phyloP scores from a whole-genome alignment of 2,113 vertebrate species.

The Podarcis cretensis region DNA sequence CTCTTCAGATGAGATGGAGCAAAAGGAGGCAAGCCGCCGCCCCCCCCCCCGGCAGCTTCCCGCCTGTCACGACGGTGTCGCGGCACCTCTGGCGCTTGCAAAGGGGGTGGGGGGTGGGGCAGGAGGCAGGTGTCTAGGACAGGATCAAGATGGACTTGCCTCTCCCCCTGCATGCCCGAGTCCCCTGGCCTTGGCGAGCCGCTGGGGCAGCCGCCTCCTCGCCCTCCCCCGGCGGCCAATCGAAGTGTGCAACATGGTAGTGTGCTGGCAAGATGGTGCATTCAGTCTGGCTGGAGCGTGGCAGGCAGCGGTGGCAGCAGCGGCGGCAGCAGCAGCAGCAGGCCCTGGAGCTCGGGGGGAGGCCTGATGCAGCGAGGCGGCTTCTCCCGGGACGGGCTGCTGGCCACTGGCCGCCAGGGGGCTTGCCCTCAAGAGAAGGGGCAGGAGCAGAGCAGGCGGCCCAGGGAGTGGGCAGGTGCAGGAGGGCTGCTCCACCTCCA shows the following conservation, averaged over 20 bases:
- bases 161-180: slow-evolving; percentile 15
- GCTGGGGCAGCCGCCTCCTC: neutral
- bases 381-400: slow-evolving; percentile 1
- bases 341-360: slow-evolving; percentile 52
- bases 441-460: neutral
- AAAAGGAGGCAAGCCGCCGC: neutral
- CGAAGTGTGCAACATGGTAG: neutral
- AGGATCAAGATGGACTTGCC: neutral
- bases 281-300: slow-evolving; percentile 3
- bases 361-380: slow-evolving; percentile 68
- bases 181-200: slow-evolving; percentile 5
- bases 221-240: neutral
- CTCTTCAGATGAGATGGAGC: slow-evolving; percentile 35
- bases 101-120: slow-evolving; percentile 19
- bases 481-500: slow-evolving; percentile 61
- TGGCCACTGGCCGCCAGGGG: neutral
- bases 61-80: neutral
- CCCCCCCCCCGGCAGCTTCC: neutral
- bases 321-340: too few species aligned
- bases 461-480: slow-evolving; percentile 56
- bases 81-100: slow-evolving; percentile 33
- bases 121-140: slow-evolving; percentile 14
- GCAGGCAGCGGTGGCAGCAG: neutral
- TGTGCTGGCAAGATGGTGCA: slow-evolving; percentile 53
- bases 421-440: slow-evolving; percentile 48